phyloP scores from a whole-genome alignment of 2,113 vertebrate species.

The Verasper variegatus region DNA sequence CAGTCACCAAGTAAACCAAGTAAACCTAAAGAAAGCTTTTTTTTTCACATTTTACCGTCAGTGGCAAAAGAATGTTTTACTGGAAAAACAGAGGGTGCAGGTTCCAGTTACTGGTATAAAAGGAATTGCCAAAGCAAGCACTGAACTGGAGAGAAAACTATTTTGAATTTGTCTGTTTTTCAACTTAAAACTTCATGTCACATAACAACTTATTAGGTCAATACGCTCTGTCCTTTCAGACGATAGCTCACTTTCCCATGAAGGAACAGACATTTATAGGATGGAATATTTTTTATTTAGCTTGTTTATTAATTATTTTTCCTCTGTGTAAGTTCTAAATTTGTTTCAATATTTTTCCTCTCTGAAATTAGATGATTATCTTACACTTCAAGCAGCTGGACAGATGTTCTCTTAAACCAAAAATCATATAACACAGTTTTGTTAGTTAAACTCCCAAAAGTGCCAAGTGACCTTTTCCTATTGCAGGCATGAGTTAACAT shows the following conservation, averaged over 20 bases:
- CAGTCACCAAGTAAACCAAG: not conserved
- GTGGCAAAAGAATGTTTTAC: constrained; percentile 31
- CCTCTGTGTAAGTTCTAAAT: not conserved
- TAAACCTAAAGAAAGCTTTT: not conserved
- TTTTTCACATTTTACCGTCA: not conserved
- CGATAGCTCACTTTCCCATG: not conserved
- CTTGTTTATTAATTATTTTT: not conserved
- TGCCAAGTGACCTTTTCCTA: not conserved
- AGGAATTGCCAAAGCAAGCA: constrained; percentile 38
- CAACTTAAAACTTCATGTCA: not conserved
- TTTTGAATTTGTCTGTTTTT: constrained; percentile 14
- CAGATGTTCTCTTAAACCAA: not conserved
- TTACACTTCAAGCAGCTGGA: not conserved
- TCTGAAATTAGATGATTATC: not conserved
- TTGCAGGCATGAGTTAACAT: not conserved
- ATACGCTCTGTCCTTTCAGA: not conserved
- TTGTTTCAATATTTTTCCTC: not conserved
- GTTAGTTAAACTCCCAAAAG: too few species aligned
- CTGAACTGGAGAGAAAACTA: constrained; percentile 14
- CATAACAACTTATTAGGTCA: not conserved
- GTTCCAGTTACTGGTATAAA: constrained; percentile 8
- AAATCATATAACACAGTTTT: not conserved
- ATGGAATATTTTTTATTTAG: not conserved
- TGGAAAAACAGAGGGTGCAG: constrained; percentile 20
- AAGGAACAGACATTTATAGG: not conserved